Evolutionary conservation across 1,140 invertebrate genomes (phyloP), one percentile per base, ranked within the genome.

Genomic region (Drosophila sechellia): DNA sequence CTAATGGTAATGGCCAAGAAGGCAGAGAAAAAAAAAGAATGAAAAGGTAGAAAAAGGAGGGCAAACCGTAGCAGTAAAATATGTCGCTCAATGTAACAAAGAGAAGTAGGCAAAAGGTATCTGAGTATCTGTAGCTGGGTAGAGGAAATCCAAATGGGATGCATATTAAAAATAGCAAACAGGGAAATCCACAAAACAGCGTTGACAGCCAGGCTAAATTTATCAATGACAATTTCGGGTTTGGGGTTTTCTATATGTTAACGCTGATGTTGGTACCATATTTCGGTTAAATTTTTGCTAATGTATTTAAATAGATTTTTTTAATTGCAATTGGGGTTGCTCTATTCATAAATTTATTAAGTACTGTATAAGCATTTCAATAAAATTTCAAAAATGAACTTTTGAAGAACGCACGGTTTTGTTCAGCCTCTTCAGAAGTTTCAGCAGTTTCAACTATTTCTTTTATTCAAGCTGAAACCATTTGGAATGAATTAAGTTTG

Each of bases 111-210:
- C 53, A 13, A n/a, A 25, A 74, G 15, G 59, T 68, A 60, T 72
- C 69, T 55, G 45, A 39, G 59, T 68, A 59, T 72, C 69, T 63
- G 45, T 39, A 60, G 63, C 69, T 63, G 52, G 58, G 65, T 52
- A 70, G 45, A 25, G 42, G 22, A 63, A 52, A 73, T 68, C 63
- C 81, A 81, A 81, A 77, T 81, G 81, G 54, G 35, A 66, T 60
- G 58, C 81, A 81, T 81, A 85, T 81, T 86, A 65, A 86, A 86
- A 85, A 77, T 81, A 61, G 70, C 81, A 86, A 69, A 46, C 34
- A 13, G 48, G 35, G 31, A 12, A 11, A 5, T 27, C 48, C 22
- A n/a, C 13, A 17, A 10, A 20, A 40, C 40, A 31, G 13, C 64
- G 8, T 20, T 81, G 60, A 78, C 69, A 78, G 37, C 34, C 55